Conservation (phyloP, 2,888 invertebrate genomes). For the Synergus itoensis region DNA sequence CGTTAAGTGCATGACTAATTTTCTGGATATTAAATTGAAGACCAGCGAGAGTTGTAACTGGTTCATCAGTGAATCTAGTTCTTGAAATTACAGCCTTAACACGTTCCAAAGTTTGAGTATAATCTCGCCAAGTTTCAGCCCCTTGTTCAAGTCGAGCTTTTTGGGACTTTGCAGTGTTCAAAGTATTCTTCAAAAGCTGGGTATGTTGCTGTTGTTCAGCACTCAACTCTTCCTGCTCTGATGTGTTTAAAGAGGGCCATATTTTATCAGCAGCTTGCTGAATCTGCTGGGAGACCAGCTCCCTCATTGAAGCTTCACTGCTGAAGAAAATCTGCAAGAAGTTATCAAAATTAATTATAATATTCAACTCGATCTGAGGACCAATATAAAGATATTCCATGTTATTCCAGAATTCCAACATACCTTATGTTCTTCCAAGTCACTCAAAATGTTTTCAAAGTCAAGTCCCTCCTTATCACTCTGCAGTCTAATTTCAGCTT, state of each 20-base stretch:
- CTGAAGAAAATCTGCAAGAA: constrained; percentile 84
- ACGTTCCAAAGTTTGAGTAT: constrained; percentile 87
- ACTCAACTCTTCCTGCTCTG: constrained; percentile 91
- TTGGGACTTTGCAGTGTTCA: constrained; percentile 90
- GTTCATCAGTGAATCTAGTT: constrained; percentile 88
- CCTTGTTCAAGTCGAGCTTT: constrained; percentile 90
- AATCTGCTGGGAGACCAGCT: constrained; percentile 89
- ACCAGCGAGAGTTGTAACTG: constrained; percentile 88
- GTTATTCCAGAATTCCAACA: constrained; percentile 31
- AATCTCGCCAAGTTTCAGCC: constrained; percentile 91
- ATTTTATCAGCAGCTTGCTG: constrained; percentile 92
- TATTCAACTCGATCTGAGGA: background rate
- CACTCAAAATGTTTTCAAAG: constrained; percentile 89
- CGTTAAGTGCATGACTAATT: constrained; percentile 86
- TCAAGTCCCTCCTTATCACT: constrained; percentile 92
- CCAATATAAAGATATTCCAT: background rate
- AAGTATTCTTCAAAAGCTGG: constrained; percentile 88
- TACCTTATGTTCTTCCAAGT: constrained; percentile 91
- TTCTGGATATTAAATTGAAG: constrained; percentile 92
- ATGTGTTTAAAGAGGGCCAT: constrained; percentile 89
- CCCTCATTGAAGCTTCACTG: constrained; percentile 87
- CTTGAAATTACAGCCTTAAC: constrained; percentile 87
- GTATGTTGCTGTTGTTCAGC: constrained; percentile 90
- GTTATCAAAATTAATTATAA: constrained; percentile 8
- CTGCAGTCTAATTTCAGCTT: constrained; percentile 88